Evolutionary conservation across 1,140 invertebrate species (phyloP).

Genomic region (Ganaspis sp.): DNA sequence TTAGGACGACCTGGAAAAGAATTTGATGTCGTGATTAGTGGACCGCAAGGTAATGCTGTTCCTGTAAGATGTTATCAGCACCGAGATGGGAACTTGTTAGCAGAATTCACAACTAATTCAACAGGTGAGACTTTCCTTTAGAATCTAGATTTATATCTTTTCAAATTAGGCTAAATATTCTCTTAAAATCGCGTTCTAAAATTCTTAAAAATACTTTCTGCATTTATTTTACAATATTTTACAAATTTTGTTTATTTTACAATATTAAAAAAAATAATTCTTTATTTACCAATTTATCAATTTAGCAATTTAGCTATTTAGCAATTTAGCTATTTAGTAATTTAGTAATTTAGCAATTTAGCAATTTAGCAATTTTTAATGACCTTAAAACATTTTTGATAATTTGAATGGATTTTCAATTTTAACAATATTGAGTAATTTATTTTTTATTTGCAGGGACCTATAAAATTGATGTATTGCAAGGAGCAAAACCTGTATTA

Average conservation of each 20-base stretch:
- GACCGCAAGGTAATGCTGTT: conserved; percentile 92
- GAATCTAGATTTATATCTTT: not conserved
- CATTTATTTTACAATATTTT: not conserved
- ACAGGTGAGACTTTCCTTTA: conserved; percentile 69
- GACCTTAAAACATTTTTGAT: not conserved
- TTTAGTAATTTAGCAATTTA: no score
- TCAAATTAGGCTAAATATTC: not conserved
- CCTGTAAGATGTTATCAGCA: conserved; percentile 97
- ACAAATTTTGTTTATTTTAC: no score
- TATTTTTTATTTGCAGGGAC: conserved; percentile 75
- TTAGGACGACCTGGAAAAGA: conserved; percentile 89
- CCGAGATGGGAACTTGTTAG: conserved; percentile 93
- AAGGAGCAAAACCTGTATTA: conserved; percentile 92
- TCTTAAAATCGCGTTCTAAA: not conserved
- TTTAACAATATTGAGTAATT: conserved; percentile 1
- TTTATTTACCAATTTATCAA: no score
- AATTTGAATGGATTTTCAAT: no score
- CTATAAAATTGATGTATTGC: conserved; percentile 92
- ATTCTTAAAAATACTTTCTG: not conserved
- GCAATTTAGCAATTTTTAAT: no score
- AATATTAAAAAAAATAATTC: no score
- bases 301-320: no score
- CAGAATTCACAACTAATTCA: conserved; percentile 92
- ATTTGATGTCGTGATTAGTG: conserved; percentile 92
- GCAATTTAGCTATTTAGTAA: no score